Percentiles rank a stretch among this genome's conserved stretches.
These are phyloP conservation scores for Coranthus polyacanthus DNA, from an alignment of 2,797 vertebrate genomes.

Conservation along the genomic window DNA sequence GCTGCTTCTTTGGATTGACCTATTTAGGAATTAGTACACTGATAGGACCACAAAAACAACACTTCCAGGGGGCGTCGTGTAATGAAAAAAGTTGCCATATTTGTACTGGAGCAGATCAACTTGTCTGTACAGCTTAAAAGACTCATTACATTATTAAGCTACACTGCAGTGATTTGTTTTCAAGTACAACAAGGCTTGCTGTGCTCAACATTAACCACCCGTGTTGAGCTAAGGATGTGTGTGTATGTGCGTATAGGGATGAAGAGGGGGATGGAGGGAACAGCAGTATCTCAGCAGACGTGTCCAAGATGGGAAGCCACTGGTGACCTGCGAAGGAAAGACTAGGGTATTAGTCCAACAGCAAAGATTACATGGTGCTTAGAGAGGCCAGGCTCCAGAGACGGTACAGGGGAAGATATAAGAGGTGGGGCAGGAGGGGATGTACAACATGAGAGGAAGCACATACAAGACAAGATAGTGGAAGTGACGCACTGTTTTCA, in stretches of 20 bases:
- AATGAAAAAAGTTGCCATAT: conserved; percentile 78
- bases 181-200: conserved; percentile 68
- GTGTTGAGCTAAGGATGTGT: conserved; percentile 23
- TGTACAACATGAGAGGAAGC: conserved; percentile 21
- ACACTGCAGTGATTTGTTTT: conserved; percentile 74
- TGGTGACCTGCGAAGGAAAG: conserved; percentile 63
- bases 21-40: conserved; percentile 68
- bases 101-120: conserved; percentile 80
- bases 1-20: conserved; percentile 63
- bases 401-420: conserved; percentile 22
- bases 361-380: conserved; percentile 79
- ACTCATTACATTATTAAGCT: conserved; percentile 78
- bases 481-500: conserved; percentile 37
- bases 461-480: conserved; percentile 28
- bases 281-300: conserved; percentile 58
- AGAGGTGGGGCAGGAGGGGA: neutral
- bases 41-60: conserved; percentile 72
- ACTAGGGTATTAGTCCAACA: conserved; percentile 64
- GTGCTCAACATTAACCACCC: conserved; percentile 56
- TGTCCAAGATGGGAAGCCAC: conserved; percentile 70
- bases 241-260: neutral
- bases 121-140: conserved; percentile 79
- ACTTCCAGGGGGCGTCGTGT: conserved; percentile 49
- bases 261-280: conserved; percentile 2
- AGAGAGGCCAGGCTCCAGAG: conserved; percentile 57